Base-by-base conservation (phyloP, 30 jellyfish, hydroid and myxozoan species). In the Aurelia sp. region DNA sequence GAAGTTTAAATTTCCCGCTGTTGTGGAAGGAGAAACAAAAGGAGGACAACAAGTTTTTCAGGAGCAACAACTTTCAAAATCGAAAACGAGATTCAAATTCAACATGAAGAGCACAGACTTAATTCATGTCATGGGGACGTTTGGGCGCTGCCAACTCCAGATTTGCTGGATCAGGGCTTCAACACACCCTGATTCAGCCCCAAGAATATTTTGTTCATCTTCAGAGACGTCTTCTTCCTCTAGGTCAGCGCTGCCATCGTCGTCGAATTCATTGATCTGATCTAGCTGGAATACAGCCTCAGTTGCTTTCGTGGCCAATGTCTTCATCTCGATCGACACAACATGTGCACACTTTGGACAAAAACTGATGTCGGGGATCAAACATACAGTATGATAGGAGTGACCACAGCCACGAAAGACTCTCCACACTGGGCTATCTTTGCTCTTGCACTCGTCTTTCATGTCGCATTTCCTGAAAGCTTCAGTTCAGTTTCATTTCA, bases 351-450 rank as follows among this genome's bases (percentile, higher is more conserved):
- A 59, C 30, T 59, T 59, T 11, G 69, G 69, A 59, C 4, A 18
- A 2, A 8, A 59, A 59, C 27, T 59, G 1, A 59, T 59, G 69
- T 59, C 69, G 69, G 69, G 30, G 69, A 59, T 59, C 69, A 59
- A 59, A 11, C 69, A 59, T 13, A 59, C 69, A 5, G 69, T 59
- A 59, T 59, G 69, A 59, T 59, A 59, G 10, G 69, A 59, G 69
- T 59, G 69, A 59, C 69, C 69, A 4, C 69, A 59, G 69, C 69
- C 69, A 59, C 69, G 69, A 59, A 59, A 59, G 1, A 59, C 69
- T 21, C 69, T 59, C 69, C 69, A 40, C 69, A 59, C 2, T 59
- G 69, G 69, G 30, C 69, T 59, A 1, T 59, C 69, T 21, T 59
- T 59, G 11, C 69, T 59, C 30, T 59, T 59, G 69, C 69, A 59